Percentiles rank a stretch among this genome's conserved stretches.
Evolutionary conservation across 2,113 vertebrate species (phyloP).

Genomic region (Fukomys damarensis): DNA sequence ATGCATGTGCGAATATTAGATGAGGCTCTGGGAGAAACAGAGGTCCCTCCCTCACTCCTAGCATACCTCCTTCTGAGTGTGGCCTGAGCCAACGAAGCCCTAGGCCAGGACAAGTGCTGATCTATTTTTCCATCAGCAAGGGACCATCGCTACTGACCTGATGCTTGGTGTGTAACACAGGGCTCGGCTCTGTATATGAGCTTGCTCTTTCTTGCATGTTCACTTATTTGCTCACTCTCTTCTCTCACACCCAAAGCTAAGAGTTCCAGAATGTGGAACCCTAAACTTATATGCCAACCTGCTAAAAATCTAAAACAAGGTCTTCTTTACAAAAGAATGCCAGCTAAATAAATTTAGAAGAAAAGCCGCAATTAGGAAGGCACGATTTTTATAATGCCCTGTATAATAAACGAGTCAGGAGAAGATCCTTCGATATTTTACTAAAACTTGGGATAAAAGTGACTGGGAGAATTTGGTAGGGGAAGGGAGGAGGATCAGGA

Average conservation of each 20-base stretch:
- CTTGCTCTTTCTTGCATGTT: not conserved
- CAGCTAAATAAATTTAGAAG: slow-evolving; percentile 5
- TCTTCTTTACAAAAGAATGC: not conserved
- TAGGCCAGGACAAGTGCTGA: not conserved
- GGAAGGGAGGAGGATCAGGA: not conserved
- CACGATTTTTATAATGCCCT: not conserved
- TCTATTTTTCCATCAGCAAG: not conserved
- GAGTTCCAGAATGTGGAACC: not conserved
- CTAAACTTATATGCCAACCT: slow-evolving; percentile 36
- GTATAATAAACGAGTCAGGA: not conserved
- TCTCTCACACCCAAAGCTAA: not conserved
- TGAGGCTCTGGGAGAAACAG: not conserved
- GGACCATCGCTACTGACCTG: not conserved
- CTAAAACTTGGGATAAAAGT: not conserved
- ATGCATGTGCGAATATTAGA: not conserved
- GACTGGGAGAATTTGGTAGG: not conserved
- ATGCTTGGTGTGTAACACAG: not conserved
- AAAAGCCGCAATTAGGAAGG: not conserved
- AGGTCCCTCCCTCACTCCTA: not conserved
- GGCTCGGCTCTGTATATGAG: too few species aligned
- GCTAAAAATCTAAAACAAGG: not conserved
- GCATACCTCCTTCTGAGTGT: not conserved
- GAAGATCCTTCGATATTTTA: not conserved
- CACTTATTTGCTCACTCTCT: not conserved
- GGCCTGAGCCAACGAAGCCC: not conserved